These are phyloP conservation scores for Aptenodytes patagonicus DNA, from an alignment of 2,113 vertebrate species.

Conservation along the genomic window DNA sequence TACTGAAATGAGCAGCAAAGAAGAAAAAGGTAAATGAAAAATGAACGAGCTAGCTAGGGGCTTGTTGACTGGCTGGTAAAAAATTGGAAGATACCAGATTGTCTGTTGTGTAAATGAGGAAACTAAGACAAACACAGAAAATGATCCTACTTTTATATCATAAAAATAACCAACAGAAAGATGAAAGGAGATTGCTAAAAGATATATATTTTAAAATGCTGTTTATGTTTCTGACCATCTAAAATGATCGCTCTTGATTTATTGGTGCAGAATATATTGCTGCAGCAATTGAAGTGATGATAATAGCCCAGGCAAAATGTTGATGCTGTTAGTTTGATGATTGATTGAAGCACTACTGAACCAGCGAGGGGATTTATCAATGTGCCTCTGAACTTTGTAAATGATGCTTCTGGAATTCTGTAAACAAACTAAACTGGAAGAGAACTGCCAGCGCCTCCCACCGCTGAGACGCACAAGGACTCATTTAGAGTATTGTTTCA, in stretches of 20 bases:
- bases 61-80: background rate
- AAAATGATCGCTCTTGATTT: slow-evolving; percentile 69
- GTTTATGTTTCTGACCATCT: slow-evolving; percentile 58
- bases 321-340: slow-evolving; percentile 71
- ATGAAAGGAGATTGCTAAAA: background rate
- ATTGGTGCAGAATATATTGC: slow-evolving; percentile 53
- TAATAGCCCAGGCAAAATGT: slow-evolving; percentile 75
- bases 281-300: slow-evolving; percentile 70
- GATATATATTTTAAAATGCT: slow-evolving; percentile 30
- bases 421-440: slow-evolving; percentile 52
- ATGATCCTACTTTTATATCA: background rate
- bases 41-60: background rate
- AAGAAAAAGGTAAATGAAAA: slow-evolving; percentile 48
- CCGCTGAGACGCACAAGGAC: slow-evolving; percentile 10
- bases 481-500: slow-evolving; percentile 25
- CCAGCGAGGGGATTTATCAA: slow-evolving; percentile 68
- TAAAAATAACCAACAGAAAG: background rate
- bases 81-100: background rate
- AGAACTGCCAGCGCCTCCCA: slow-evolving; percentile 26
- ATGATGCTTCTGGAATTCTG: slow-evolving; percentile 61
- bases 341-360: slow-evolving; percentile 66
- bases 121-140: background rate
- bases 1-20: slow-evolving; percentile 17
- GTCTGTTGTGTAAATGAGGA: background rate
- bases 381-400: slow-evolving; percentile 65